Evolutionary conservation across 2,797 vertebrate species (phyloP).

Genomic region (Peromyscus nudipes): DNA sequence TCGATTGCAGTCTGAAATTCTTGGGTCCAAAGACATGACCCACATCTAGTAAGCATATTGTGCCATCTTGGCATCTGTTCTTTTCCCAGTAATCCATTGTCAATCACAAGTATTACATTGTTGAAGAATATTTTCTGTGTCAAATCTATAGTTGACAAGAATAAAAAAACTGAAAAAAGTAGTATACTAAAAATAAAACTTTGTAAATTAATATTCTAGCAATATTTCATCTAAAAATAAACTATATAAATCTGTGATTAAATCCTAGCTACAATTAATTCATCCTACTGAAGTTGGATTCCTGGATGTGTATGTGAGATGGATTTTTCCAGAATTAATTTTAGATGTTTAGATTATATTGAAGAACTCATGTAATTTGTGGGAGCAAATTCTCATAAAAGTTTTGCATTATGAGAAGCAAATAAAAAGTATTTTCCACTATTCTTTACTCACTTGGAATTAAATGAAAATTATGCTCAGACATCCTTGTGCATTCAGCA

Average conservation of each 20-base stretch:
- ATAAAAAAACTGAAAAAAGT: not conserved
- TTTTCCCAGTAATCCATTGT: not conserved
- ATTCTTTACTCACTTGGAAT: slow-evolving; percentile 45
- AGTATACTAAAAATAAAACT: not conserved
- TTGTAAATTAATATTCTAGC: not conserved
- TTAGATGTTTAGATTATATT: slow-evolving; percentile 4
- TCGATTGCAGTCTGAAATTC: slow-evolving; percentile 34
- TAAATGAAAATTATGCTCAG: slow-evolving; percentile 17
- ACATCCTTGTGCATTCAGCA: slow-evolving; percentile 63
- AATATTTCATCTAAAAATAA: slow-evolving; percentile 13
- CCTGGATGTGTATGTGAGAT: not conserved
- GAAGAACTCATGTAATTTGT: not conserved
- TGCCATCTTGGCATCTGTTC: slow-evolving; percentile 1
- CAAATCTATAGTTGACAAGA: not conserved
- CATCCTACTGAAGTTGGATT: not conserved
- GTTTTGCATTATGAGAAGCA: slow-evolving; percentile 17
- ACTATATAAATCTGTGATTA: not conserved
- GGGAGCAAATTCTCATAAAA: not conserved
- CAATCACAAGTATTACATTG: not conserved
- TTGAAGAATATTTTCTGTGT: not conserved
- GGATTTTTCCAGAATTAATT: not conserved
- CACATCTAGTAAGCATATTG: not conserved
- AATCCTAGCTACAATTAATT: not conserved
- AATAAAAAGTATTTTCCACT: slow-evolving; percentile 23
- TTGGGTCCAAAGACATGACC: slow-evolving; percentile 28